These are phyloP conservation scores for Xestobium rufovillosum DNA, from an alignment of 2,888 invertebrate genomes.

Conservation along the genomic window DNA sequence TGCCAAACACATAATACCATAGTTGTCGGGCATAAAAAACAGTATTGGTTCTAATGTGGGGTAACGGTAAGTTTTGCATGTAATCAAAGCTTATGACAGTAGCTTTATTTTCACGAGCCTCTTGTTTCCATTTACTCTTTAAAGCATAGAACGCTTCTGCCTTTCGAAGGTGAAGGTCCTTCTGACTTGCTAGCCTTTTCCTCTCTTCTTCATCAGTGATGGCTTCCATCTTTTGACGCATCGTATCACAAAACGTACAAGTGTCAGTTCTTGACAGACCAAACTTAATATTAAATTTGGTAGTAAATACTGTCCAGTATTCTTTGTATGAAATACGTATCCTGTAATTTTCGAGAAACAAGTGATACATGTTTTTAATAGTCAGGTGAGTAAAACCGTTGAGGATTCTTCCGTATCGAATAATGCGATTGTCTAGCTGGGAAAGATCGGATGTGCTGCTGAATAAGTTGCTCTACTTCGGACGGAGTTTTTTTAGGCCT, in stretches of 20 bases:
- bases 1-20: constrained; percentile 1
- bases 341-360: neutral
- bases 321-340: neutral
- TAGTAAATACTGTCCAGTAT: neutral
- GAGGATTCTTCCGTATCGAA: constrained; percentile 5
- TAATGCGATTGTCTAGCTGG: constrained; percentile 10
- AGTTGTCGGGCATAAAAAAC: constrained; percentile 1
- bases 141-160: constrained; percentile 1
- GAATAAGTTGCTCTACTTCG: constrained; percentile 6
- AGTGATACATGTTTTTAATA: neutral
- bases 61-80: constrained; percentile 1
- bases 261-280: neutral
- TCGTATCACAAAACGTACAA: neutral
- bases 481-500: constrained; percentile 5
- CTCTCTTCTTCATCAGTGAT: neutral
- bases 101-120: neutral
- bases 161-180: constrained; percentile 1
- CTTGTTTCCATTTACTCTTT: neutral
- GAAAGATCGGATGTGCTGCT: constrained; percentile 4
- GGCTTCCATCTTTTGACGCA: neutral
- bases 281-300: constrained; percentile 1
- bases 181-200: neutral
- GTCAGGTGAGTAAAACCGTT: constrained; percentile 1
- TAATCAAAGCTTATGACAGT: neutral
- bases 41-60: neutral